Percentiles rank a stretch among this genome's conserved stretches.
phyloP scores from a whole-genome alignment of 1,140 invertebrate species.

The Apocrypta bakeri region DNA sequence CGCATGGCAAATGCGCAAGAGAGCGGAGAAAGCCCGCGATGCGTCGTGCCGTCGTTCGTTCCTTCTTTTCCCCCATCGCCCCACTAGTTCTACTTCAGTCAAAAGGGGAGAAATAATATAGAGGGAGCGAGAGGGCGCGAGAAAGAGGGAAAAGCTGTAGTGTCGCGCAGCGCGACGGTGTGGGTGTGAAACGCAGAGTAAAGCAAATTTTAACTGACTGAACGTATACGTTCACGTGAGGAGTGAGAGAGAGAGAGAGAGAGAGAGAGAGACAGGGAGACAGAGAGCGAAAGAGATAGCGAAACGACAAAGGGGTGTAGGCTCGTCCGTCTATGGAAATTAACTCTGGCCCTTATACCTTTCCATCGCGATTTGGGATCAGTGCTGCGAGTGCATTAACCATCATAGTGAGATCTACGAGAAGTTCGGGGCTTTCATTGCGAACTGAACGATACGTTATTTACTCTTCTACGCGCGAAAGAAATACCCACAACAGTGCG shows the following conservation, averaged over 20 bases:
- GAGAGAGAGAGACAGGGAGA: constrained; percentile 5
- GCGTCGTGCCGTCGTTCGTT: neutral
- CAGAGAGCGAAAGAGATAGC: neutral
- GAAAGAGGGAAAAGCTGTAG: neutral
- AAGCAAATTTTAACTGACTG: neutral
- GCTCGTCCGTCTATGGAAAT: neutral
- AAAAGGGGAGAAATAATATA: constrained; percentile 2
- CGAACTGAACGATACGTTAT: too few species aligned
- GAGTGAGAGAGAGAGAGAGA: neutral
- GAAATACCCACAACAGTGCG: too few species aligned
- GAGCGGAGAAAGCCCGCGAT: neutral
- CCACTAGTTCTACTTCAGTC: neutral
- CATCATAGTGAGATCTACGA: neutral
- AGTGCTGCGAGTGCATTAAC: neutral
- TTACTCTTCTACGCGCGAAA: too few species aligned
- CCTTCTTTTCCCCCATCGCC: neutral
- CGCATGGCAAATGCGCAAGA: neutral
- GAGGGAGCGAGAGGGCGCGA: neutral
- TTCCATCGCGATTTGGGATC: neutral
- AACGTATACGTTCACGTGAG: neutral
- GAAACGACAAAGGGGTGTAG: neutral
- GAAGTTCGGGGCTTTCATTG: neutral
- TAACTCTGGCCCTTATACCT: too few species aligned
- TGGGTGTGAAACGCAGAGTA: neutral
- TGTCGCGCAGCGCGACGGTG: neutral